Percentiles rank a stretch among this genome's conserved stretches.
Conservation (phyloP, 2,888 invertebrate species). For the Limenitis camilla region DNA sequence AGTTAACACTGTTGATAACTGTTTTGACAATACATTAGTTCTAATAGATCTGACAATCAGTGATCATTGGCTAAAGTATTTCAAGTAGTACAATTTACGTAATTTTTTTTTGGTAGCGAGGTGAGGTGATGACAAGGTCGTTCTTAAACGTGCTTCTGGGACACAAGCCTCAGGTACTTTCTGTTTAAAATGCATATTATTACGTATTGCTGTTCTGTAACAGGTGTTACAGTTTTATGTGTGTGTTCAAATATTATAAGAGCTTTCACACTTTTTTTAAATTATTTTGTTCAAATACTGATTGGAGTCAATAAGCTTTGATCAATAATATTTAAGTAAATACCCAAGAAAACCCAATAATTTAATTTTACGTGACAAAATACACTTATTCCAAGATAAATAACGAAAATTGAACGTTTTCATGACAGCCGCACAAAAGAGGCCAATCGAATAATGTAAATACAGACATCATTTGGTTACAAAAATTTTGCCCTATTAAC, state of each 20-base stretch:
- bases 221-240: too few relatives aligned
- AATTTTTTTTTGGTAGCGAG: too few relatives aligned
- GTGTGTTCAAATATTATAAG: not conserved
- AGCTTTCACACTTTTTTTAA: not conserved
- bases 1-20: too few relatives aligned
- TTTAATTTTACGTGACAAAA: constrained; percentile 15
- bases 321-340: constrained; percentile 6
- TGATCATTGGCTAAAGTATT: too few relatives aligned
- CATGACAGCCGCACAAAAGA: constrained; percentile 10
- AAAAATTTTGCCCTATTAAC: constrained; percentile 1
- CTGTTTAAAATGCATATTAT: not conserved
- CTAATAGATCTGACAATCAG: too few relatives aligned
- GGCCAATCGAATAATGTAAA: constrained; percentile 17
- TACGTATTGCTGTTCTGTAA: not conserved
- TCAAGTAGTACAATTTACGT: too few relatives aligned
- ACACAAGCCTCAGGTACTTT: not conserved
- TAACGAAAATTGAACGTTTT: constrained; percentile 9
- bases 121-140: not conserved
- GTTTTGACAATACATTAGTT: too few relatives aligned
- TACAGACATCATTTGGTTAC: constrained; percentile 11
- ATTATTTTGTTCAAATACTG: constrained; percentile 2
- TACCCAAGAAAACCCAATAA: constrained; percentile 7
- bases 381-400: constrained; percentile 15
- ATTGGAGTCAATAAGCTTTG: constrained; percentile 10
- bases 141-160: not conserved